Evolutionary conservation across 2,797 vertebrate genomes (phyloP).

Genomic region (Dallia pectoralis): DNA sequence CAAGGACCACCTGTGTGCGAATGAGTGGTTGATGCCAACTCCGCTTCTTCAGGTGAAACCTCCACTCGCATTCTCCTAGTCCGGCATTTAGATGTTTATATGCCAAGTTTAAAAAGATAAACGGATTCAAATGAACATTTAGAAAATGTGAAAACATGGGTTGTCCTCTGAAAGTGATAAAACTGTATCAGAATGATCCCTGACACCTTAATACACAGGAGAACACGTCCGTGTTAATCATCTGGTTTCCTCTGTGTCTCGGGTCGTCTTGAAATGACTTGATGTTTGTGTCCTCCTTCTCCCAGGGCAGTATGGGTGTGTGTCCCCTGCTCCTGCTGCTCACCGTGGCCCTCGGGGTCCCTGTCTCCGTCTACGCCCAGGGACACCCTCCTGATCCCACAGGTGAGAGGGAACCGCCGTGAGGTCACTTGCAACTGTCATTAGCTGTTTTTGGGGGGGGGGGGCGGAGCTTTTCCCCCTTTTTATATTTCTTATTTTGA

Average conservation of each 20-base stretch:
- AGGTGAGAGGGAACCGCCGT: slow-evolving; percentile 48
- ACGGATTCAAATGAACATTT: no score
- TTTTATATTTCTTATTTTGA: no score
- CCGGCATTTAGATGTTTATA: background rate
- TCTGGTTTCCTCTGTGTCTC: slow-evolving; percentile 10
- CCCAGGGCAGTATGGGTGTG: slow-evolving; percentile 80
- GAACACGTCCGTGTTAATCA: slow-evolving; percentile 11
- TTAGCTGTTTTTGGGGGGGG: no score
- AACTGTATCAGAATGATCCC: slow-evolving; percentile 26
- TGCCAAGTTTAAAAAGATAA: no score
- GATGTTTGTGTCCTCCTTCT: background rate
- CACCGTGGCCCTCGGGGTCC: slow-evolving; percentile 59
- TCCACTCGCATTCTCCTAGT: background rate
- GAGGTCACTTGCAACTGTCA: no score
- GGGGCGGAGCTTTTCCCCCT: no score
- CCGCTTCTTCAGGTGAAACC: slow-evolving; percentile 70
- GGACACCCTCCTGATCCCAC: slow-evolving; percentile 42
- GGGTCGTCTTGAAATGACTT: background rate
- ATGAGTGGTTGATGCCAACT: slow-evolving; percentile 78
- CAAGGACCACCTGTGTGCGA: slow-evolving; percentile 68
- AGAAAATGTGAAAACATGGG: background rate
- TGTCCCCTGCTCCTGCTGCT: slow-evolving; percentile 79
- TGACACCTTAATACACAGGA: background rate
- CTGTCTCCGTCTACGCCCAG: slow-evolving; percentile 48
- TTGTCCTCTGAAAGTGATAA: slow-evolving; percentile 28